phyloP scores from a whole-genome alignment of 2,888 invertebrate species.

The Abrostola tripartita region DNA sequence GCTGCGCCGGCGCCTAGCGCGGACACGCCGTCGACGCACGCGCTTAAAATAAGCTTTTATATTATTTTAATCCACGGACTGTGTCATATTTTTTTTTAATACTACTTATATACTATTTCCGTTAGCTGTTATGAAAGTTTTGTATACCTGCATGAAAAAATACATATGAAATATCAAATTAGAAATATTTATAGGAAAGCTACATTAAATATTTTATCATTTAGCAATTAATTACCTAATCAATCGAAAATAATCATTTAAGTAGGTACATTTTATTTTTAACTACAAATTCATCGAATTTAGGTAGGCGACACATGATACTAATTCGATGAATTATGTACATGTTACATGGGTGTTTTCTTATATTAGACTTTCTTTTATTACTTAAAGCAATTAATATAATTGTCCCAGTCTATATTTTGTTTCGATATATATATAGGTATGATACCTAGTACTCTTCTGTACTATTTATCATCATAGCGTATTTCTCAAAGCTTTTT shows the following conservation, averaged over 20 bases:
- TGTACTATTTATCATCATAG: not conserved
- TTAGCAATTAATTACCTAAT: too few relatives aligned
- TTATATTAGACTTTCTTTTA: too few relatives aligned
- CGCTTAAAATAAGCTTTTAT: slow-evolving; percentile 72
- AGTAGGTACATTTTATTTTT: too few relatives aligned
- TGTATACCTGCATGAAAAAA: slow-evolving; percentile 22
- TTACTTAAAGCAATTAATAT: too few relatives aligned
- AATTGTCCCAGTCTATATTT: too few relatives aligned
- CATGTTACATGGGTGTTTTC: too few relatives aligned
- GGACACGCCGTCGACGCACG: slow-evolving; percentile 46
- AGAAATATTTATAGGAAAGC: not conserved
- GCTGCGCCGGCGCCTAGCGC: slow-evolving; percentile 50
- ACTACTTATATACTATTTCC: slow-evolving; percentile 67
- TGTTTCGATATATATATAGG: too few relatives aligned
- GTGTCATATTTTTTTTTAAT: slow-evolving; percentile 76
- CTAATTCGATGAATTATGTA: too few relatives aligned
- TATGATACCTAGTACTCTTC: not conserved
- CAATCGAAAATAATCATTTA: too few relatives aligned
- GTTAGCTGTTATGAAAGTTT: slow-evolving; percentile 52
- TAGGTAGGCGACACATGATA: too few relatives aligned
- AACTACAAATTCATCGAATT: too few relatives aligned
- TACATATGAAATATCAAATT: slow-evolving; percentile 2
- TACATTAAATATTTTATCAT: too few relatives aligned
- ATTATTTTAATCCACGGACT: slow-evolving; percentile 80
- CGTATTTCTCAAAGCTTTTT: not conserved